phyloP scores from a whole-genome alignment of 2,797 vertebrate species.

The Sparus aurata region DNA sequence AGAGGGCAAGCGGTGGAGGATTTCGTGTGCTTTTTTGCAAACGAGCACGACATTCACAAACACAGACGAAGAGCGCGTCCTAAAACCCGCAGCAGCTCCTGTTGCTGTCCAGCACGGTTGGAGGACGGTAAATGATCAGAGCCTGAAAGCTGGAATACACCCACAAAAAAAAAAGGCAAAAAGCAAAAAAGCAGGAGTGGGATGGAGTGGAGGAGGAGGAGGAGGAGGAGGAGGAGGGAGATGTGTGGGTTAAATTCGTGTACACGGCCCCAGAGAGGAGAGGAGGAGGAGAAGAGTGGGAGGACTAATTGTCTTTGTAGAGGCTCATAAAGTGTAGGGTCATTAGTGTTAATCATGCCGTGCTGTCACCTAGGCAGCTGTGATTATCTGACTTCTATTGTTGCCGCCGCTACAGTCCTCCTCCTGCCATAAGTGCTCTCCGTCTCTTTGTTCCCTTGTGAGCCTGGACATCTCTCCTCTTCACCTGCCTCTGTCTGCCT shows the following conservation, averaged over 20 bases:
- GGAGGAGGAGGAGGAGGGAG: constrained; percentile 5
- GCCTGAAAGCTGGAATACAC: constrained; percentile 5
- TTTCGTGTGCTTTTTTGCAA: neutral
- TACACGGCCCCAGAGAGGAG: constrained; percentile 54
- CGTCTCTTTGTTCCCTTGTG: constrained; percentile 49
- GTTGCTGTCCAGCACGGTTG: neutral
- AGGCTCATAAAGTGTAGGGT: constrained; percentile 80
- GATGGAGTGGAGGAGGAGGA: constrained; percentile 18
- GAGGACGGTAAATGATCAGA: constrained; percentile 17
- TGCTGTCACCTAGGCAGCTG: constrained; percentile 81
- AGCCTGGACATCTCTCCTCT: constrained; percentile 43
- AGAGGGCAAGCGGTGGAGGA: neutral
- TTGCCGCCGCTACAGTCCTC: constrained; percentile 51
- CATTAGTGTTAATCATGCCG: constrained; percentile 85
- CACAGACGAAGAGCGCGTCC: neutral
- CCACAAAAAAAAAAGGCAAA: neutral
- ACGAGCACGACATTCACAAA: constrained; percentile 8
- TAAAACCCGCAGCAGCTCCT: neutral
- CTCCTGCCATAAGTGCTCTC: constrained; percentile 45
- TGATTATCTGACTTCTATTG: constrained; percentile 78
- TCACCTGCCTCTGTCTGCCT: constrained; percentile 47
- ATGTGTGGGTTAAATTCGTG: constrained; percentile 59
- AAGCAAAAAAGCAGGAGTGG: constrained; percentile 9
- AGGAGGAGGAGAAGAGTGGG: constrained; percentile 60
- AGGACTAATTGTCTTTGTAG: constrained; percentile 77